A percentile compares a stretch with the other conserved stretches of the same genome.
phyloP scores from a whole-genome alignment of 2,888 invertebrate species.

The Acanthosoma haemorrhoidale region DNA sequence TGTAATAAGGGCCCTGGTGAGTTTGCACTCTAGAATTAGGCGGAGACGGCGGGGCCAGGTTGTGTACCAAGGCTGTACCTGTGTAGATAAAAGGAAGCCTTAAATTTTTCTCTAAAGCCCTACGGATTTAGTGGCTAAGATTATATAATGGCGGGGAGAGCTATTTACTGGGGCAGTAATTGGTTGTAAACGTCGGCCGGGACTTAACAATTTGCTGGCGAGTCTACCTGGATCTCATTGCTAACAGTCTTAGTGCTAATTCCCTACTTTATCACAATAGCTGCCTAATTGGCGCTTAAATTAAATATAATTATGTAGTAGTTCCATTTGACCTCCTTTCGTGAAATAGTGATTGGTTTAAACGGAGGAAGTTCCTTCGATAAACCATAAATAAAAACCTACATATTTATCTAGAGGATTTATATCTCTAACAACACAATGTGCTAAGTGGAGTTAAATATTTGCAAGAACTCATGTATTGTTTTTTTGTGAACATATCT shows the following conservation, averaged over 20 bases:
- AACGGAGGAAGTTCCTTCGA: no score
- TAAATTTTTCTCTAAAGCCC: constrained; percentile 8
- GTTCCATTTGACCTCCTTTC: no score
- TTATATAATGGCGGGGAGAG: neutral
- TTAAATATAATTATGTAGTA: neutral
- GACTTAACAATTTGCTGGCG: constrained; percentile 12
- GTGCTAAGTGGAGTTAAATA: no score
- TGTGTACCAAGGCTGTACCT: neutral
- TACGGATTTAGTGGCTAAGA: constrained; percentile 1
- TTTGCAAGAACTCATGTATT: no score
- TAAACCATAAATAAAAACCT: no score
- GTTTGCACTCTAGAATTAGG: neutral
- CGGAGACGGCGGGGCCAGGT: neutral
- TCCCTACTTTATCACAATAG: neutral
- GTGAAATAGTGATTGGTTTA: no score
- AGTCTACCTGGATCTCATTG: neutral
- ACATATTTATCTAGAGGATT: no score
- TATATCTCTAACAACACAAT: no score
- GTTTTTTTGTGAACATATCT: no score
- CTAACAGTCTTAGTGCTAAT: neutral
- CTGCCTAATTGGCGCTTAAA: neutral
- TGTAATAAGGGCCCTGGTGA: neutral
- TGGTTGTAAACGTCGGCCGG: neutral
- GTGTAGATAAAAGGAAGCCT: neutral
- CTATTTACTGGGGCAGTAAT: neutral